Conservation (phyloP, 2,113 vertebrate genomes). For the Aplodontia rufa region DNA sequence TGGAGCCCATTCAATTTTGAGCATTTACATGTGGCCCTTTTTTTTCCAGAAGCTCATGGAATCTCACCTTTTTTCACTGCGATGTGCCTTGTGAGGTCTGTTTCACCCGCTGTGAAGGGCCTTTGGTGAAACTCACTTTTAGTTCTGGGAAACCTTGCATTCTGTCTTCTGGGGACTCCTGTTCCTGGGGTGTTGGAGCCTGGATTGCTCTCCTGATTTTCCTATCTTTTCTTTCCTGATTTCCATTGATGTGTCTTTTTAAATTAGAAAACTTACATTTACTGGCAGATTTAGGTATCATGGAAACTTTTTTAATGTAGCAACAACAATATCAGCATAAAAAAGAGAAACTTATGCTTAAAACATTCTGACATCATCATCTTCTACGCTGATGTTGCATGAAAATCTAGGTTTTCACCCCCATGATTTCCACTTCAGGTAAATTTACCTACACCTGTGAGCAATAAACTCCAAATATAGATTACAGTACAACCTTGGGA, state of each 20-base stretch:
- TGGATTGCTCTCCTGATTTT: not conserved
- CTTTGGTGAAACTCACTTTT: not conserved
- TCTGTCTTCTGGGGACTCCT: not conserved
- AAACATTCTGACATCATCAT: constrained; percentile 83
- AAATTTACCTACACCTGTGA: not conserved
- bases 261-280: constrained; percentile 94
- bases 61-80: not conserved
- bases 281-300: constrained; percentile 90
- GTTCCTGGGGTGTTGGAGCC: not conserved
- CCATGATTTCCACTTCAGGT: constrained; percentile 72
- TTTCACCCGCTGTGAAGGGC: not conserved
- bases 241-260: not conserved
- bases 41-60: not conserved
- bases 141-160: not conserved
- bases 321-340: constrained; percentile 87
- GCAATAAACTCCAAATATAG: not conserved
- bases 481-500: not conserved
- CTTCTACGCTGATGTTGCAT: constrained; percentile 81
- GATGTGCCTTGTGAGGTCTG: not conserved
- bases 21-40: not conserved
- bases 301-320: constrained; percentile 89
- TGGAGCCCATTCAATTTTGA: not conserved
- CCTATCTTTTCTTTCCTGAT: not conserved
- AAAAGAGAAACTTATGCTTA: constrained; percentile 82
- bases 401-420: constrained; percentile 83